phyloP scores from a whole-genome alignment of 2,797 vertebrate species.

The Stomatorhinus walkeri region DNA sequence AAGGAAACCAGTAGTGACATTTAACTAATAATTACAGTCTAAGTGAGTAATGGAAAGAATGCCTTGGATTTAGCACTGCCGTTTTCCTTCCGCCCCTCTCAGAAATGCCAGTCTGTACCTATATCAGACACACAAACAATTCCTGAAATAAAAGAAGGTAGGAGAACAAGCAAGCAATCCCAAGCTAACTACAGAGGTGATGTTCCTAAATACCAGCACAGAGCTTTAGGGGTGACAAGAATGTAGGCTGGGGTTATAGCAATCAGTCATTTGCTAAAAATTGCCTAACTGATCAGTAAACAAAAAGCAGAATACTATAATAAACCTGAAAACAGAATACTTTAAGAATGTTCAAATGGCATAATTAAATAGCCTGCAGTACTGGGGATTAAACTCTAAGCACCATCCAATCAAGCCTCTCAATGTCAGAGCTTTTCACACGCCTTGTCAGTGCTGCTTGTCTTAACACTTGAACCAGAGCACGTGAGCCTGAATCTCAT shows the following conservation, averaged over 20 bases:
- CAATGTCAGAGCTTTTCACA: not conserved
- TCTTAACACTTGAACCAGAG: not conserved
- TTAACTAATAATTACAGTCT: slow-evolving; percentile 26
- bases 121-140: not conserved
- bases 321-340: not conserved
- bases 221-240: not conserved
- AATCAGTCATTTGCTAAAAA: not conserved
- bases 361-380: not conserved
- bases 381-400: not conserved
- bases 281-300: not conserved
- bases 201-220: not conserved
- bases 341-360: not conserved
- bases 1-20: slow-evolving; percentile 12
- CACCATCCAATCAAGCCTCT: not conserved
- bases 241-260: not conserved
- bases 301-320: not conserved
- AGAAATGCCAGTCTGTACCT: slow-evolving; percentile 16
- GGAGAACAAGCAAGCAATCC: not conserved
- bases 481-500: slow-evolving; percentile 1
- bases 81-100: slow-evolving; percentile 21
- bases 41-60: slow-evolving; percentile 24
- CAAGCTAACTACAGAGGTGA: not conserved
- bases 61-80: slow-evolving; percentile 24
- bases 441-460: not conserved
- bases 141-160: not conserved